Conservation (phyloP, 1,140 invertebrate species). For the Steinernema khuongi region DNA sequence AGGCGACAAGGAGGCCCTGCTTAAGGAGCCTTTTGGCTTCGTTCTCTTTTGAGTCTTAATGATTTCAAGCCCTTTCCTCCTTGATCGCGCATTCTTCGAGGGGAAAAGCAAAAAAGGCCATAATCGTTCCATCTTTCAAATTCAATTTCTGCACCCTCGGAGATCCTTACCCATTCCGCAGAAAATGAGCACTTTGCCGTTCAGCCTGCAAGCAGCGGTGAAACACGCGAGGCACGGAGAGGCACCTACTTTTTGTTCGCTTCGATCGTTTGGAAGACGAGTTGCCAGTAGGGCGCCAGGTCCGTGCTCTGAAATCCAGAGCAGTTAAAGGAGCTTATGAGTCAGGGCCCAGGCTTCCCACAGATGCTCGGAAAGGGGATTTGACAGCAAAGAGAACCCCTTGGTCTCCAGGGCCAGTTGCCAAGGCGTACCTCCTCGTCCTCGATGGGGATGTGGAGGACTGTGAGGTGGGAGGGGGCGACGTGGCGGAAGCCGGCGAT, state of each 20-base stretch:
- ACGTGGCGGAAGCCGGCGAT: constrained; percentile 35
- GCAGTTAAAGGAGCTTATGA: background rate
- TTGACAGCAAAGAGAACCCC: too few species aligned
- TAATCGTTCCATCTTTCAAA: too few species aligned
- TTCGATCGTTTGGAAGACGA: background rate
- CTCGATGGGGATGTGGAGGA: constrained; percentile 33
- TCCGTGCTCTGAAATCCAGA: constrained; percentile 19
- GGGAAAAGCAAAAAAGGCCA: too few species aligned
- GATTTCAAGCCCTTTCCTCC: too few species aligned
- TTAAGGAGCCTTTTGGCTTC: background rate
- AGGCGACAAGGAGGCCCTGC: too few species aligned
- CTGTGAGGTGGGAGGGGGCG: constrained; percentile 26
- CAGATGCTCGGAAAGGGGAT: too few species aligned
- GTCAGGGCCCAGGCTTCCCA: background rate
- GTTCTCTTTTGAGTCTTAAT: background rate
- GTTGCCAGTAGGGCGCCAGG: constrained; percentile 29
- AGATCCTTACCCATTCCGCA: constrained; percentile 67
- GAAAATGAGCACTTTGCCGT: constrained; percentile 66
- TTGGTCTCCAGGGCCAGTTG: too few species aligned
- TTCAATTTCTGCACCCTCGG: background rate
- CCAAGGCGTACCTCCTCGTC: constrained; percentile 38
- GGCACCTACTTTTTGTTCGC: background rate
- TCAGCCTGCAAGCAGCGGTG: constrained; percentile 30
- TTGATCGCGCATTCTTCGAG: too few species aligned
- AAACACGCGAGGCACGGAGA: background rate